Percentiles rank a stretch among this genome's conserved stretches.
phyloP scores from a whole-genome alignment of 2,113 vertebrate species.

The Ivindomyrus marchei region DNA sequence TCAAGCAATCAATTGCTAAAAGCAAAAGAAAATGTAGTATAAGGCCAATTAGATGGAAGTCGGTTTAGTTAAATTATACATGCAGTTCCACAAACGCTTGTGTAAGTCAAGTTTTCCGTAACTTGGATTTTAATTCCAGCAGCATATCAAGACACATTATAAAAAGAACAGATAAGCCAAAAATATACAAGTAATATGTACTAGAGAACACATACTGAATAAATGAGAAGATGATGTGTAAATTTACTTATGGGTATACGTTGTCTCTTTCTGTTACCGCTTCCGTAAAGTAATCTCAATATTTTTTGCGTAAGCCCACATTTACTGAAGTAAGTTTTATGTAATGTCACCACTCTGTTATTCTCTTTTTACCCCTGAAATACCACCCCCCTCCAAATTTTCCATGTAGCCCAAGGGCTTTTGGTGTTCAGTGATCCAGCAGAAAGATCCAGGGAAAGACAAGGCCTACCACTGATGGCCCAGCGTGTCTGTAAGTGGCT shows the following conservation, averaged over 20 bases:
- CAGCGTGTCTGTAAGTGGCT: slow-evolving; percentile 13
- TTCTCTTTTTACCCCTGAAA: background rate
- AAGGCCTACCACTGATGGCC: background rate
- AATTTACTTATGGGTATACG: too few species aligned
- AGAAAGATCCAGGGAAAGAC: background rate
- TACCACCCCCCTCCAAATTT: background rate
- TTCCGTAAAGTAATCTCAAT: too few species aligned
- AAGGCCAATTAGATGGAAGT: background rate
- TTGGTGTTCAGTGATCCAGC: slow-evolving; percentile 1
- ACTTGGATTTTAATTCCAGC: background rate
- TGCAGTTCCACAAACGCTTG: background rate
- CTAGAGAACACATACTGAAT: background rate
- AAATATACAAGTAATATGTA: background rate
- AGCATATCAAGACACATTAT: background rate
- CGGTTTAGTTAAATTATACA: background rate
- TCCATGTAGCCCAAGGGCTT: background rate
- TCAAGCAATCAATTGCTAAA: background rate
- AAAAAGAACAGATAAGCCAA: background rate
- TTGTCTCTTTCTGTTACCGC: too few species aligned
- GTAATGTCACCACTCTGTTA: background rate
- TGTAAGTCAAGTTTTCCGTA: background rate
- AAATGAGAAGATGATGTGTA: background rate
- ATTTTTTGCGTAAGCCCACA: too few species aligned
- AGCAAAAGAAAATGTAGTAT: background rate
- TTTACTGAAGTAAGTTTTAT: background rate